phyloP scores from a whole-genome alignment of 2,113 vertebrate genomes.

The Bos taurus region DNA sequence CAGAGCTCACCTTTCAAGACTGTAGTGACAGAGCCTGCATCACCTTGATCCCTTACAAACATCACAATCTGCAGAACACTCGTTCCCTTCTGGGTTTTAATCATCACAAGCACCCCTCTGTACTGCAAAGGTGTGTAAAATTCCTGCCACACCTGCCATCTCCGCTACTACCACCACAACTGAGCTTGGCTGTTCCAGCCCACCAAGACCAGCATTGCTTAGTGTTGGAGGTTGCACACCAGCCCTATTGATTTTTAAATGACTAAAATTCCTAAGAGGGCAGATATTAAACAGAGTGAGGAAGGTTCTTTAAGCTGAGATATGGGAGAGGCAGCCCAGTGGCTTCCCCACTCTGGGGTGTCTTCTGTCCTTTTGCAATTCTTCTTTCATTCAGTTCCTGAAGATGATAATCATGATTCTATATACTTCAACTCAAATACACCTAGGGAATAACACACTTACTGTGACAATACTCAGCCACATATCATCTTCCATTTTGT shows the following conservation, averaged over 20 bases:
- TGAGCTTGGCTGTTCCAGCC: background rate
- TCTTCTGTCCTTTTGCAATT: background rate
- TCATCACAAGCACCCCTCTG: background rate
- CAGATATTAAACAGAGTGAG: background rate
- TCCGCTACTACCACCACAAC: background rate
- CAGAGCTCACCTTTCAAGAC: background rate
- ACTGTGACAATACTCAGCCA: background rate
- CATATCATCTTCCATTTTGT: background rate
- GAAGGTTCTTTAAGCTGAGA: background rate
- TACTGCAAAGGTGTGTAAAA: background rate
- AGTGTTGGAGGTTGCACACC: background rate
- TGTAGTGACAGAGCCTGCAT: background rate
- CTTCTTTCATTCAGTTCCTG: background rate
- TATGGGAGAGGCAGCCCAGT: accelerated
- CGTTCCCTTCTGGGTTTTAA: background rate
- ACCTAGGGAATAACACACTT: background rate
- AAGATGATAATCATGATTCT: background rate
- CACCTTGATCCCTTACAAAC: background rate
- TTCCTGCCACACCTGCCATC: background rate
- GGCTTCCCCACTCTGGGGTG: background rate
- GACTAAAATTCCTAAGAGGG: background rate
- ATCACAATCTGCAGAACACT: background rate
- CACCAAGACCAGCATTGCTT: background rate
- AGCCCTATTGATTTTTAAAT: background rate
- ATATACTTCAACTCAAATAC: background rate